Evolutionary conservation across 2,888 invertebrate genomes (phyloP), one percentile per base, ranked within the genome.

Genomic region (Corbicula japonica): DNA sequence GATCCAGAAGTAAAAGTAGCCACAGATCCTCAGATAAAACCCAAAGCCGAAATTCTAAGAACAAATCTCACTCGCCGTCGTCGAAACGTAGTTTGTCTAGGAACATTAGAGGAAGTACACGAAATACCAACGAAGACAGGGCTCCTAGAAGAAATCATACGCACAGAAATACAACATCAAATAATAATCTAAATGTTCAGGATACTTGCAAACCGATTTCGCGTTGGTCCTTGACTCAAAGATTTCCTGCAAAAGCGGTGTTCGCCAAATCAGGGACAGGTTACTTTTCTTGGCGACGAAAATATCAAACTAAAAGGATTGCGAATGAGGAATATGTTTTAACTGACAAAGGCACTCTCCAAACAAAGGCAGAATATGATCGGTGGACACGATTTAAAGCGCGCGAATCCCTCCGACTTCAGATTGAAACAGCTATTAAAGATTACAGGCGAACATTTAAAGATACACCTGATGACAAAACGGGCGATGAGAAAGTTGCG

Each of bases 401-500:
- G 28, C 58, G 79, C 4, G 79, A 80, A 56, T 46, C 28, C 28
- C 50, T 75, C 12, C 52, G 58, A 56, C 28, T 44, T 21, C 52
- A 80, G 41, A 80, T 80, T 23, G 79, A 75, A 68, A 48, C 38
- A n/a, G 74, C 75, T 18, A 44, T 80, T 12, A 66, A 66, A 48
- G 75, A 75, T 26, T 75, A 75, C 35, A 60, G 71, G 34, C 34
- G 68, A 18, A 80, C 79, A 10, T 80, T 75, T 32, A 66, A 71
- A 48, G 38, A 68, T 23, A 80, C 71, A 1, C 18, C 26, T 10
- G 71, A 62, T 54, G 79, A 80, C n/a, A 26, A 52, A 8, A 54
- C 35, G 15, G 79, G 71, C 1, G 75, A 80, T 48, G 62, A 48
- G 41, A 80, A 80, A 30, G 79, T 80, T 56, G 70, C 79, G 26